These are phyloP conservation scores for Peromyscus californicus DNA, from an alignment of 2,113 vertebrate genomes.

Conservation along the genomic window DNA sequence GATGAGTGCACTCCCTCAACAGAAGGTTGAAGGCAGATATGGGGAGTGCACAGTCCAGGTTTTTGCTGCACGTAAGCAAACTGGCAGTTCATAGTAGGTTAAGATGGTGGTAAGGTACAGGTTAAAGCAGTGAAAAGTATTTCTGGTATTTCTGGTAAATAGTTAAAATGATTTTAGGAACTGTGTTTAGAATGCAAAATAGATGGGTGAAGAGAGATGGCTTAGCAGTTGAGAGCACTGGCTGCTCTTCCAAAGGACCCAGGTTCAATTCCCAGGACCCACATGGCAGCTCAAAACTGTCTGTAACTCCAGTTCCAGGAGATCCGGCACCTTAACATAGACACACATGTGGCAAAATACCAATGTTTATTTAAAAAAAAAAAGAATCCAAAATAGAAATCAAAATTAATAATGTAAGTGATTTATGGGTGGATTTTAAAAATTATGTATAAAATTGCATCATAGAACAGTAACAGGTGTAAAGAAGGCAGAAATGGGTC, in stretches of 20 bases:
- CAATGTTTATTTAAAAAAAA: background rate
- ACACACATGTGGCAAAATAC: background rate
- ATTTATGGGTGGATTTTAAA: background rate
- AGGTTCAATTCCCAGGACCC: background rate
- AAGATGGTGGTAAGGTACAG: background rate
- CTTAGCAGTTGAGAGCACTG: background rate
- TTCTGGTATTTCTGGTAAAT: background rate
- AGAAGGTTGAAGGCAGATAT: background rate
- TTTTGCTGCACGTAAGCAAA: background rate
- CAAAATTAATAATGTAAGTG: background rate
- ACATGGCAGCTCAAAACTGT: background rate
- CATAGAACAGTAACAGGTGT: background rate
- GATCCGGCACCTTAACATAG: background rate
- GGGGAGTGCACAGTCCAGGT: rapidly evolving
- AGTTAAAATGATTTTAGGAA: background rate
- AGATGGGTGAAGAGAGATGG: background rate
- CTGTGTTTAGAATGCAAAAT: background rate
- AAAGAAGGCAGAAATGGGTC: background rate
- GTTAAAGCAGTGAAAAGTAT: background rate
- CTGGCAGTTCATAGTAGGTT: background rate
- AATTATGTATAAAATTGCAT: background rate
- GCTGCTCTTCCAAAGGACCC: background rate
- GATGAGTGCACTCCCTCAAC: rapidly evolving
- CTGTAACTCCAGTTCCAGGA: background rate
- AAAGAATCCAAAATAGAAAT: background rate